phyloP scores from a whole-genome alignment of 2,888 invertebrate species.

The Tineola bisselliella region DNA sequence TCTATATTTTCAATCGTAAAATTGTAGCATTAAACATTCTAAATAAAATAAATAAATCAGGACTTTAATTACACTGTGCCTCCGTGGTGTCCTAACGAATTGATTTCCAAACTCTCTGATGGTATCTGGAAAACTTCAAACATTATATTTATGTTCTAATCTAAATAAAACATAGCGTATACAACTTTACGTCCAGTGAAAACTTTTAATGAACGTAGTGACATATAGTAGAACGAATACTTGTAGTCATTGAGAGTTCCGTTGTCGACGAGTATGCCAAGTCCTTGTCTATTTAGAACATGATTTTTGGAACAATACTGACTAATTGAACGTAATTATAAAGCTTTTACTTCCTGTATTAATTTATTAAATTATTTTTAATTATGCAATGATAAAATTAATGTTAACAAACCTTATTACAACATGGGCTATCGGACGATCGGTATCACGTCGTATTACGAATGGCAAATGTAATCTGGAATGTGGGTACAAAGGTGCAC shows the following conservation, averaged over 20 bases:
- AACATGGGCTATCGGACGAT: conserved; percentile 78
- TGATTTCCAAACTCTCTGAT: not conserved
- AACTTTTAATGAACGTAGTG: conserved; percentile 45
- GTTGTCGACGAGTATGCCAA: not conserved
- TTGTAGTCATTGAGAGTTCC: not conserved
- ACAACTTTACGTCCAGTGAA: conserved; percentile 18
- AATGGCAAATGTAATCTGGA: conserved; percentile 92
- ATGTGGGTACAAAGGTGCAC: conserved; percentile 88
- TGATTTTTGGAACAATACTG: too few relatives aligned
- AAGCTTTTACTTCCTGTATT: too few relatives aligned
- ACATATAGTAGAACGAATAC: conserved; percentile 13
- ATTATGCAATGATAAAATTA: too few relatives aligned
- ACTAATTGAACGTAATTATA: too few relatives aligned
- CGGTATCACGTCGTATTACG: conserved; percentile 78
- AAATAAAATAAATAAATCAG: too few relatives aligned
- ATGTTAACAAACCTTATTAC: conserved; percentile 77
- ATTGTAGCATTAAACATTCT: too few relatives aligned
- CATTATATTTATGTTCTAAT: not conserved
- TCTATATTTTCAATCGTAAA: too few relatives aligned
- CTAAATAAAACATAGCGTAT: not conserved
- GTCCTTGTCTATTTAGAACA: not conserved
- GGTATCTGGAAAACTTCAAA: not conserved
- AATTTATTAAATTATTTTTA: too few relatives aligned
- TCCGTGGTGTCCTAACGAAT: too few relatives aligned
- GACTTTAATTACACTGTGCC: too few relatives aligned